Percentiles rank a stretch among this genome's conserved stretches.
Conservation (phyloP, 1,140 invertebrate genomes). For the Brachionus angularis region DNA sequence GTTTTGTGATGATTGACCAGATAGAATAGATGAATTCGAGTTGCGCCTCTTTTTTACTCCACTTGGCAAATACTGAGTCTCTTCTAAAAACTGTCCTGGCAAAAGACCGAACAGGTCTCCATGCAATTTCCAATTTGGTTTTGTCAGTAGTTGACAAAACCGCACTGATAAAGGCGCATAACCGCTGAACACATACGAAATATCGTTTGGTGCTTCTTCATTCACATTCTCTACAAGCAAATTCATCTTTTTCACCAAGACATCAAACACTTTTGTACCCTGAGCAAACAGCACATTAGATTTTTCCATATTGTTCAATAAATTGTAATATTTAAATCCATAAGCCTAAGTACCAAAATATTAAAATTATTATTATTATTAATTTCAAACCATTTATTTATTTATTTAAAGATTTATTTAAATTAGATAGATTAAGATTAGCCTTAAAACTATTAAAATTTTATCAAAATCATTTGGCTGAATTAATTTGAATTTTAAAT, state of each 20-base stretch:
- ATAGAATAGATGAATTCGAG: constrained; percentile 56
- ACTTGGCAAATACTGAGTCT: constrained; percentile 60
- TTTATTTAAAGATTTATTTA: no score
- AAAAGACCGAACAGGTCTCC: constrained; percentile 66
- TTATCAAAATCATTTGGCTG: no score
- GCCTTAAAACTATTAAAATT: no score
- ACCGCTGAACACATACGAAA: constrained; percentile 80
- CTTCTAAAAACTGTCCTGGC: constrained; percentile 64
- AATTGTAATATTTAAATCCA: constrained; percentile 77
- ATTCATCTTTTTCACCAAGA: constrained; percentile 35
- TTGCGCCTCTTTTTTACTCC: constrained; percentile 55
- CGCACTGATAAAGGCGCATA: constrained; percentile 89
- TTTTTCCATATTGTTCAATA: constrained; percentile 80
- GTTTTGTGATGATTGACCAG: constrained; percentile 47
- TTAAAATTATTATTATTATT: not conserved
- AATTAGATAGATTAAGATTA: constrained; percentile 18
- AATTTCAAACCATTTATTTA: no score
- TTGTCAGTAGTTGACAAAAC: constrained; percentile 60
- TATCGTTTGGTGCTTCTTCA: constrained; percentile 70
- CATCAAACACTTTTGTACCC: constrained; percentile 48
- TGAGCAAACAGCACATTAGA: constrained; percentile 73
- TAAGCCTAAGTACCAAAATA: constrained; percentile 70
- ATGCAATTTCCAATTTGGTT: constrained; percentile 72
- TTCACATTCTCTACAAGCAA: constrained; percentile 25
- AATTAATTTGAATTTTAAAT: not conserved